A percentile compares a stretch with the other conserved stretches of the same genome.
Conservation (phyloP, 1,140 invertebrate species). For the Pteromalus puparum region DNA sequence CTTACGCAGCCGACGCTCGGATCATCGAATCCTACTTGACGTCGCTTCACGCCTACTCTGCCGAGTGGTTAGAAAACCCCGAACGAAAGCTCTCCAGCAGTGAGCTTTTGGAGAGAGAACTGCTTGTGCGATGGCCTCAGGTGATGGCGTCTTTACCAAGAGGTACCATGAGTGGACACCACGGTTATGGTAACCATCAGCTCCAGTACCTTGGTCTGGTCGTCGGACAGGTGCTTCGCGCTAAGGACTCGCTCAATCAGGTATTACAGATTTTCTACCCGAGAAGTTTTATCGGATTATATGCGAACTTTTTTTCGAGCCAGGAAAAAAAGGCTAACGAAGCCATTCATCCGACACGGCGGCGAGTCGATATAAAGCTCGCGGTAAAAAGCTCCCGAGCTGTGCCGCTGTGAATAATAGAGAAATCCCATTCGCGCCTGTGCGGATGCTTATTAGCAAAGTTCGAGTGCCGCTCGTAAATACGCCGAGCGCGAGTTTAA, state of each 20-base stretch:
- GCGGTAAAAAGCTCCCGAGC: background rate
- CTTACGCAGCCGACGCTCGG: conserved; percentile 60
- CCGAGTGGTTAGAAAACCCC: conserved; percentile 32
- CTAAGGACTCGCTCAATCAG: conserved; percentile 57
- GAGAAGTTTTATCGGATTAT: conserved; percentile 21
- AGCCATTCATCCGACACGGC: too few relatives aligned
- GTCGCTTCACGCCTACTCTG: conserved; percentile 56
- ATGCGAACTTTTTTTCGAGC: too few relatives aligned
- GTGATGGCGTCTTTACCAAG: conserved; percentile 61
- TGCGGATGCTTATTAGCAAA: background rate
- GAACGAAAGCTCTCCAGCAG: background rate
- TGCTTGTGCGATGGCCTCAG: conserved; percentile 61
- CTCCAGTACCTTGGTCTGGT: conserved; percentile 72
- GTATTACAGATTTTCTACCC: conserved; percentile 39
- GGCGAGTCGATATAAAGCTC: too few relatives aligned
- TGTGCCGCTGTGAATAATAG: background rate
- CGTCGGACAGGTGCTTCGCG: conserved; percentile 57
- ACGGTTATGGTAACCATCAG: conserved; percentile 70
- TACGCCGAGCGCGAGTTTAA: background rate
- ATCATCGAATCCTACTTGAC: conserved; percentile 61
- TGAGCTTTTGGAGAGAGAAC: conserved; percentile 60
- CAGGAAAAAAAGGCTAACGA: too few relatives aligned
- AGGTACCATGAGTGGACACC: conserved; percentile 56
- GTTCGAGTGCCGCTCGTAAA: background rate
- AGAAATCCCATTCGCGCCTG: background rate